phyloP scores from a whole-genome alignment of 2,797 vertebrate genomes.

The Coreius guichenoti region DNA sequence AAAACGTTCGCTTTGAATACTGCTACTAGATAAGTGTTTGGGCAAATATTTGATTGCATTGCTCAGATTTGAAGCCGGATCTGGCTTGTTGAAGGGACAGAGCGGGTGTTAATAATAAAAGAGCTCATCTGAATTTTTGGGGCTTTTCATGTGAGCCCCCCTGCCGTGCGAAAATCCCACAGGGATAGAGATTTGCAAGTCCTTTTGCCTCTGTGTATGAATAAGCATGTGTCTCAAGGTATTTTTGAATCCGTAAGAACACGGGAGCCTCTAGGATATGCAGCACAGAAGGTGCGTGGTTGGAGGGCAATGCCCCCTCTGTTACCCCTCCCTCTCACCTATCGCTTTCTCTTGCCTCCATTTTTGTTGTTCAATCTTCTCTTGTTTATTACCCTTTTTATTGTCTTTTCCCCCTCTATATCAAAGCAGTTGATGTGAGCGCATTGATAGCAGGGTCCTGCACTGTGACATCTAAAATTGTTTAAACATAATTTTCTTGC shows the following conservation, averaged over 20 bases:
- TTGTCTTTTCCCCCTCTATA: constrained; percentile 10
- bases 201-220: constrained; percentile 56
- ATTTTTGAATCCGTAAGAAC: constrained; percentile 60
- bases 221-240: constrained; percentile 66
- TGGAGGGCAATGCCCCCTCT: constrained; percentile 25
- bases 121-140: constrained; percentile 62
- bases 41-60: constrained; percentile 27
- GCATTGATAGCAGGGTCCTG: neutral
- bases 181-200: constrained; percentile 61
- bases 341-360: constrained; percentile 5
- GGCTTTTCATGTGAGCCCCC: constrained; percentile 59
- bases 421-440: neutral
- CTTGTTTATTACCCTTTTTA: constrained; percentile 9
- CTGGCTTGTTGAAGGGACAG: constrained; percentile 45
- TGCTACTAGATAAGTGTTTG: constrained; percentile 21
- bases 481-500: neutral
- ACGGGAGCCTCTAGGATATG: constrained; percentile 60
- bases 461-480: neutral
- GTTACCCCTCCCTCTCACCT: constrained; percentile 33
- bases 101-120: constrained; percentile 47
- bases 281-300: constrained; percentile 60
- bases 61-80: constrained; percentile 2
- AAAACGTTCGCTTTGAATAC: neutral
- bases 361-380: constrained; percentile 34
- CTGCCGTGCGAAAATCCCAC: constrained; percentile 48